These are phyloP conservation scores for Episyrphus balteatus DNA, from an alignment of 1,140 invertebrate genomes.

Conservation along the genomic window DNA sequence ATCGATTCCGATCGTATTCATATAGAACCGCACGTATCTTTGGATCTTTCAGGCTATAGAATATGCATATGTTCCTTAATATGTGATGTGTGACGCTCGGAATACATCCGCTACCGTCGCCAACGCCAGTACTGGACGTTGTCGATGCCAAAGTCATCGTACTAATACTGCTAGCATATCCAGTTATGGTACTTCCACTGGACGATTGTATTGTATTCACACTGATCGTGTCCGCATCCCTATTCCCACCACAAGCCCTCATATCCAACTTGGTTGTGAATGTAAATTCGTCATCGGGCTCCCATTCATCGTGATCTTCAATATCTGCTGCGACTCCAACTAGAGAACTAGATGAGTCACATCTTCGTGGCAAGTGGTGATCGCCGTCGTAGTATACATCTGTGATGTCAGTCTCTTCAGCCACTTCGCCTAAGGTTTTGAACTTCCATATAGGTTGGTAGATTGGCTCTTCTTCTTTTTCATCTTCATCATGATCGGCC, in stretches of 20 bases:
- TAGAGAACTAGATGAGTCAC: too few relatives aligned
- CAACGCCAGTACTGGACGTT: constrained; percentile 13
- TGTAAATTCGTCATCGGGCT: constrained; percentile 33
- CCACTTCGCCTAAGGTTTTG: constrained; percentile 21
- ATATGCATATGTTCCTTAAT: constrained; percentile 24
- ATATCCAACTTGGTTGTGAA: constrained; percentile 14
- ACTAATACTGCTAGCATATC: constrained; percentile 11
- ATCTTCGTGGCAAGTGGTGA: too few relatives aligned
- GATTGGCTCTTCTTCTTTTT: constrained; percentile 27
- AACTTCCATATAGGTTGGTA: constrained; percentile 36
- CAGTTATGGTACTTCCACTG: constrained; percentile 28
- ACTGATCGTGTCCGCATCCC: background rate
- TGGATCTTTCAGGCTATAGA: constrained; percentile 23
- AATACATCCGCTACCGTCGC: background rate
- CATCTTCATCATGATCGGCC: background rate
- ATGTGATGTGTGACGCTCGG: constrained; percentile 2
- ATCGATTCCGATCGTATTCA: constrained; percentile 22
- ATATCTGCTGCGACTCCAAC: constrained; percentile 8
- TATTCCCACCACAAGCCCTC: background rate
- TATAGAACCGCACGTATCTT: constrained; percentile 29
- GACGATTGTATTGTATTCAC: constrained; percentile 11
- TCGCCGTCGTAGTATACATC: too few relatives aligned
- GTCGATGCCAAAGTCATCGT: constrained; percentile 22
- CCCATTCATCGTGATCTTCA: constrained; percentile 32
- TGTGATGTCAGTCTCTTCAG: constrained; percentile 8